These are phyloP conservation scores for Limanda limanda DNA, from an alignment of 2,113 vertebrate genomes.

Conservation along the genomic window DNA sequence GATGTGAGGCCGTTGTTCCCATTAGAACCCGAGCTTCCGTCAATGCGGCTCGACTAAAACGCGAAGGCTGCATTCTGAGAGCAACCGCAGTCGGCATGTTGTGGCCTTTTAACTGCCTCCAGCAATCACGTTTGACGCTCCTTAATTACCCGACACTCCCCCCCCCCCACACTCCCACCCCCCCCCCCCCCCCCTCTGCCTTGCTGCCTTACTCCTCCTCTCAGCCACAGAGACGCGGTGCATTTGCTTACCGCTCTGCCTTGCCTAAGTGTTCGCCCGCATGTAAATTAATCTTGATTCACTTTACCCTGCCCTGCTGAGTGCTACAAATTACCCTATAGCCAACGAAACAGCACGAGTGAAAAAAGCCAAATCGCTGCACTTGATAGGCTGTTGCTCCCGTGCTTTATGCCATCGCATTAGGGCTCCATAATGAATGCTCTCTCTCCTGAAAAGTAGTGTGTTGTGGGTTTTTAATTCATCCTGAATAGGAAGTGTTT, in stretches of 20 bases:
- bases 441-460: conserved; percentile 98
- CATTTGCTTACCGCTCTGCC: conserved; percentile 96
- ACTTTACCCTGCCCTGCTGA: conserved; percentile 99
- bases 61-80: conserved; percentile 54
- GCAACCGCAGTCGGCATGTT: conserved; percentile 84
- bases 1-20: conserved; percentile 46
- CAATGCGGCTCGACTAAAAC: conserved; percentile 42
- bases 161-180: conserved; percentile 76
- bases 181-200: conserved; percentile 60
- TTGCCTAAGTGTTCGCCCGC: conserved; percentile 98
- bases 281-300: conserved; percentile 99
- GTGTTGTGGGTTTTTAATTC: conserved; percentile 99
- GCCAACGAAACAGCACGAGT: conserved; percentile 97
- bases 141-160: conserved; percentile 91
- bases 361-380: conserved; percentile 94
- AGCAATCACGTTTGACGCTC: conserved; percentile 97
- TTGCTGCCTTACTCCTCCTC: conserved; percentile 90
- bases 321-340: conserved; percentile 99
- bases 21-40: conserved; percentile 48
- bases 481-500: conserved; percentile 92
- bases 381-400: conserved; percentile 97
- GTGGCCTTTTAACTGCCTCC: conserved; percentile 90
- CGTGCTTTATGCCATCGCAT: conserved; percentile 98
- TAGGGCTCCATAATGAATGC: conserved; percentile 97
- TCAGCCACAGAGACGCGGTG: conserved; percentile 95